phyloP scores from a whole-genome alignment of 1,140 invertebrate species.

The Vollenhovia emeryi region DNA sequence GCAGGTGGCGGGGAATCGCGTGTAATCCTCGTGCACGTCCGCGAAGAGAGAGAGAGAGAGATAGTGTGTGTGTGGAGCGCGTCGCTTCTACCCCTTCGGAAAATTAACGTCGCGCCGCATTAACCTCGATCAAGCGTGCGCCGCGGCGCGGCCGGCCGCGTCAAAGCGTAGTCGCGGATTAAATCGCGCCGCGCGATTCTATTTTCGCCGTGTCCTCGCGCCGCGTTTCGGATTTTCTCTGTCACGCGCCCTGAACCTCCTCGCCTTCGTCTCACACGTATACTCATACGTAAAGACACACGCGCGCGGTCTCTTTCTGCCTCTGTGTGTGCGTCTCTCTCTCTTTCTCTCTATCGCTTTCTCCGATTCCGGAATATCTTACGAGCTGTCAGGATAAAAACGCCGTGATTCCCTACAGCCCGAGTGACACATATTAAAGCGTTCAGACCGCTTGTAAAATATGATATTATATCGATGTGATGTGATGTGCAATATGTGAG shows the following conservation, averaged over 20 bases:
- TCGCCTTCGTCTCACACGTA: background rate
- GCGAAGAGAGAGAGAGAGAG: background rate
- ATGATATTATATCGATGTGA: constrained; percentile 32
- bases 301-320: background rate
- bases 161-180: constrained; percentile 41
- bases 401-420: constrained; percentile 18
- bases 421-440: constrained; percentile 37
- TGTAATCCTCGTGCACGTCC: constrained; percentile 38
- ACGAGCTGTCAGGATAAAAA: constrained; percentile 36
- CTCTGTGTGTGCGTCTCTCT: background rate
- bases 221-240: constrained; percentile 45
- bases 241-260: background rate
- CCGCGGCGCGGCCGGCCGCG: too few relatives aligned
- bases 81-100: constrained; percentile 35
- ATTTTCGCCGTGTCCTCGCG: constrained; percentile 41
- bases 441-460: constrained; percentile 39
- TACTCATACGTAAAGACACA: background rate
- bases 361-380: constrained; percentile 45
- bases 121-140: constrained; percentile 35
- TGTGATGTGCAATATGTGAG: constrained; percentile 37
- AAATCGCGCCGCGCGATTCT: constrained; percentile 42
- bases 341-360: background rate
- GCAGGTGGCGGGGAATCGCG: constrained; percentile 78
- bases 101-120: constrained; percentile 52
- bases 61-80: background rate